Conservation (phyloP, 2,888 invertebrate species). For the Melanchra persicariae region DNA sequence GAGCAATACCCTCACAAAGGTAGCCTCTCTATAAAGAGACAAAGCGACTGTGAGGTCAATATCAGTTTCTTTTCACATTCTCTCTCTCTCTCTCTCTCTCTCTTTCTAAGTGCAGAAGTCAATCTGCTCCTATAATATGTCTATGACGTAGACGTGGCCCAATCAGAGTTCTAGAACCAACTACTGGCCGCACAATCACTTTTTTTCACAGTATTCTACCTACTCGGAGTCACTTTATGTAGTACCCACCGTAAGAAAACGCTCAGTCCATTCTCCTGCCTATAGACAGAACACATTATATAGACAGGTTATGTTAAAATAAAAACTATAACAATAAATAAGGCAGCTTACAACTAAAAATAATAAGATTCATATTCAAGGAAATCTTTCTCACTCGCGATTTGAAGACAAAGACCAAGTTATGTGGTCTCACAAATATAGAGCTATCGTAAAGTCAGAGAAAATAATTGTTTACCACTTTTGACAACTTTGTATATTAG, state of each 20-base stretch:
- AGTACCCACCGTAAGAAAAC: no score
- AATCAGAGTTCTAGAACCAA: neutral
- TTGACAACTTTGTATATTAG: no score
- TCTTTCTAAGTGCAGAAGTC: neutral
- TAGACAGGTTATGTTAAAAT: neutral
- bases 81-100: neutral
- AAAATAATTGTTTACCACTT: neutral
- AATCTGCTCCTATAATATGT: neutral
- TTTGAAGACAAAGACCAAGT: slow-evolving; percentile 36
- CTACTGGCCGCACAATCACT: neutral
- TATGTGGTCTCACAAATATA: slow-evolving; percentile 47
- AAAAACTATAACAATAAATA: slow-evolving; percentile 51
- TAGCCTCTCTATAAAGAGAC: neutral
- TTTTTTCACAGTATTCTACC: no score
- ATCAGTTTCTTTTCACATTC: neutral
- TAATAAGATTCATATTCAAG: slow-evolving; percentile 49
- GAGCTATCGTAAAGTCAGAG: neutral
- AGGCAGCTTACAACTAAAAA: slow-evolving; percentile 56
- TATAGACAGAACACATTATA: neutral
- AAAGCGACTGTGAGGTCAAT: neutral
- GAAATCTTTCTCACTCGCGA: slow-evolving; percentile 33
- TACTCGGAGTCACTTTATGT: no score
- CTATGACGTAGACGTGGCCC: neutral
- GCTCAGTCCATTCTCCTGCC: neutral
- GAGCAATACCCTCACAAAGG: neutral